phyloP scores from a whole-genome alignment of 1,140 invertebrate genomes.

The Grapholita molesta region DNA sequence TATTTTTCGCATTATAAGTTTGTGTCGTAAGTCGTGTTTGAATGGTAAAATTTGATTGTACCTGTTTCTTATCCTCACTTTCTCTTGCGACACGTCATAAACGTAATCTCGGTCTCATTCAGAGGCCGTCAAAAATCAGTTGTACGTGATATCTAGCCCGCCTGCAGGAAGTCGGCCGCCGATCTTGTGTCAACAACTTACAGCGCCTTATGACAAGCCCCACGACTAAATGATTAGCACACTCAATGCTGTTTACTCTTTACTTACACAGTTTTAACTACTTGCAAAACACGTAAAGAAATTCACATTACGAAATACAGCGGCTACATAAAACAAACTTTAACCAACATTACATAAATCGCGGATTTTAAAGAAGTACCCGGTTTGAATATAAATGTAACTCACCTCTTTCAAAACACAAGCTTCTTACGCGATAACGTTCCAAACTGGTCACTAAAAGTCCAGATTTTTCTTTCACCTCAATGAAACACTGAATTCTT shows the following conservation, averaged over 20 bases:
- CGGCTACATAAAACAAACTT: neutral
- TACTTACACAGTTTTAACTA: neutral
- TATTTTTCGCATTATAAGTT: too few relatives aligned
- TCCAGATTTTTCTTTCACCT: neutral
- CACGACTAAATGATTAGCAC: slow-evolving; percentile 14
- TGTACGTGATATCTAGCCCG: neutral
- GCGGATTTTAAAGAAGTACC: neutral
- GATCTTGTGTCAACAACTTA: slow-evolving; percentile 13
- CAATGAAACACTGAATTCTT: neutral
- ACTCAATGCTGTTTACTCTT: slow-evolving; percentile 1
- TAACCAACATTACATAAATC: neutral
- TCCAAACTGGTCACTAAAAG: neutral
- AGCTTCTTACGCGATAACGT: neutral
- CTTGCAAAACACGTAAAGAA: neutral
- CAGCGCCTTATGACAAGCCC: neutral
- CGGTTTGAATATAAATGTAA: neutral
- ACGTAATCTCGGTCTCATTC: neutral
- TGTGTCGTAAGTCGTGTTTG: too few relatives aligned
- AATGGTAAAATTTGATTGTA: too few relatives aligned
- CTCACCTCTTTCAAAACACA: slow-evolving; percentile 11
- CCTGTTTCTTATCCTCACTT: too few relatives aligned
- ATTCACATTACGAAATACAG: neutral
- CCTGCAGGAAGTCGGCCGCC: neutral
- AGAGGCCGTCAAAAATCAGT: neutral
- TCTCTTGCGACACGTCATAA: neutral